Conservation (phyloP, 2,797 vertebrate genomes). For the Notamacropus eugenii region DNA sequence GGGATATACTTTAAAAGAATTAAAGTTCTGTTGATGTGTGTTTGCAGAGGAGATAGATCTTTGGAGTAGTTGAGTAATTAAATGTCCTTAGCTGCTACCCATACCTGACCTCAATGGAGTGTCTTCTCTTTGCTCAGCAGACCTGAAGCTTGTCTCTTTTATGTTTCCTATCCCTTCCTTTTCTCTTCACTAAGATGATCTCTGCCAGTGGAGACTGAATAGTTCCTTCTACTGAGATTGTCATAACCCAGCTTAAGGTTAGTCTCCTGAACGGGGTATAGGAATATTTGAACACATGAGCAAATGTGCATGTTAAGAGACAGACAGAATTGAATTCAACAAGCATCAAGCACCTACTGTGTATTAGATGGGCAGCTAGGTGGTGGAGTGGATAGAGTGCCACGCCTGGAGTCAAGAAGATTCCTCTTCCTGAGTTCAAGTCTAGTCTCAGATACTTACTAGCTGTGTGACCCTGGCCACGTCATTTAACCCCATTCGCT, state of each 20-base stretch:
- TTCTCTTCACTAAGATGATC: conserved; percentile 58
- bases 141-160: conserved; percentile 44
- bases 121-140: conserved; percentile 70
- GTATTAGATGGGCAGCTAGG: not conserved
- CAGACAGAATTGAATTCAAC: not conserved
- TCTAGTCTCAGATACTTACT: not conserved
- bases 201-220: conserved; percentile 37
- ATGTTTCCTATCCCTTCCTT: conserved; percentile 21
- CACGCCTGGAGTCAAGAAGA: not conserved
- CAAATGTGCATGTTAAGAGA: not conserved
- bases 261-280: not conserved
- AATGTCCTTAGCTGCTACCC: not conserved
- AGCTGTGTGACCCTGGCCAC: not conserved
- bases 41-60: conserved; percentile 16
- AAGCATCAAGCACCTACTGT: not conserved
- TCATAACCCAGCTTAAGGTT: not conserved
- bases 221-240: conserved; percentile 60
- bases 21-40: not conserved
- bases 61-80: conserved; percentile 11
- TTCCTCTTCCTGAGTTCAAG: not conserved
- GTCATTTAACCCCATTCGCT: not conserved
- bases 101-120: conserved; percentile 49
- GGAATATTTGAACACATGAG: not conserved
- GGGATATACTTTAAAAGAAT: conserved; percentile 23
- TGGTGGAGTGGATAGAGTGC: not conserved